phyloP scores from a whole-genome alignment of 2,888 invertebrate species.

The Agonopterix subpropinquella region DNA sequence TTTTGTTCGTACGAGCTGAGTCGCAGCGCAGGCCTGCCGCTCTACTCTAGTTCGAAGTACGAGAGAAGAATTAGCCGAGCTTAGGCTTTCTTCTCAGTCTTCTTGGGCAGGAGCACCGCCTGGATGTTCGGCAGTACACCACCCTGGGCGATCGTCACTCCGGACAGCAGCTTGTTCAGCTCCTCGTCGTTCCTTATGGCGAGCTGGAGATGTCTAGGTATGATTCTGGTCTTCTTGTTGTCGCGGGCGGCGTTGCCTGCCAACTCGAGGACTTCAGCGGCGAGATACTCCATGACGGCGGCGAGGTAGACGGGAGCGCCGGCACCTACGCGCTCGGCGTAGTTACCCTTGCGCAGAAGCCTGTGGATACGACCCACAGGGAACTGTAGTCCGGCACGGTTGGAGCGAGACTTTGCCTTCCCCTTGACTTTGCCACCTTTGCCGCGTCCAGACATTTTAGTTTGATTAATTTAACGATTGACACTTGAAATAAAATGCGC shows the following conservation, averaged over 20 bases:
- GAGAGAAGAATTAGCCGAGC: too few species aligned
- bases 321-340: conserved; percentile 71
- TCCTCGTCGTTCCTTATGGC: conserved; percentile 54
- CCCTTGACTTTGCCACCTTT: conserved; percentile 41
- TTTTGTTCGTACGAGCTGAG: not conserved
- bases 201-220: conserved; percentile 41
- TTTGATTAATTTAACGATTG: not conserved
- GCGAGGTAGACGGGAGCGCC: conserved; percentile 74
- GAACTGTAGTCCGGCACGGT: conserved; percentile 69
- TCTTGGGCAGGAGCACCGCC: conserved; percentile 83
- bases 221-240: conserved; percentile 77
- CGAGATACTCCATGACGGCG: conserved; percentile 78
- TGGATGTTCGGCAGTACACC: conserved; percentile 89
- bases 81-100: conserved; percentile 52
- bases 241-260: conserved; percentile 78
- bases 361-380: conserved; percentile 76
- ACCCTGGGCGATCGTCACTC: conserved; percentile 75
- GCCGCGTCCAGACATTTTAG: conserved; percentile 21
- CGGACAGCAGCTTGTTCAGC: conserved; percentile 35
- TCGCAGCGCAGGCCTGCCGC: too few species aligned
- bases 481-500: not conserved
- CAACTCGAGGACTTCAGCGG: conserved; percentile 81
- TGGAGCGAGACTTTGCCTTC: conserved; percentile 38
- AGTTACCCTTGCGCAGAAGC: conserved; percentile 76
- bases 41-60: conserved; percentile 10